Percentiles rank a stretch among this genome's conserved stretches.
Conservation (phyloP, 2,113 vertebrate genomes). For the Gymnocephalus cernua region DNA sequence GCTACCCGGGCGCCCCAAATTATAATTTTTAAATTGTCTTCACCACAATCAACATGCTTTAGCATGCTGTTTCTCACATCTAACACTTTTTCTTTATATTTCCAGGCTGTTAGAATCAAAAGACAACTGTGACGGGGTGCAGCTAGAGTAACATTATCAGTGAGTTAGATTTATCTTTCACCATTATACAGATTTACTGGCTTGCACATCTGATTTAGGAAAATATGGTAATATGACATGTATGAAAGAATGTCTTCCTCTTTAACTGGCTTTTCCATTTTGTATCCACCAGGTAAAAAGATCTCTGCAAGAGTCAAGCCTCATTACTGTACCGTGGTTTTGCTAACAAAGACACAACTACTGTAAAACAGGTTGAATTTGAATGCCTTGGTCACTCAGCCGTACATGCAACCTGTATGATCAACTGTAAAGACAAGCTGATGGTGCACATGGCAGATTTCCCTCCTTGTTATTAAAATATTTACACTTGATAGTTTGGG, state of each 20-base stretch:
- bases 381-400: neutral
- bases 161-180: constrained; percentile 13
- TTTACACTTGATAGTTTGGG: neutral
- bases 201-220: neutral
- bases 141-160: constrained; percentile 67
- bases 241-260: neutral
- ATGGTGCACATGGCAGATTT: neutral
- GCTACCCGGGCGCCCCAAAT: too few species aligned
- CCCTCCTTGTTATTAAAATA: neutral
- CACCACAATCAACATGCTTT: neutral
- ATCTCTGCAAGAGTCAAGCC: constrained; percentile 13
- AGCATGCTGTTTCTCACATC: constrained; percentile 7
- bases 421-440: neutral
- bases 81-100: neutral
- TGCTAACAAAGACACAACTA: neutral
- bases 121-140: constrained; percentile 76
- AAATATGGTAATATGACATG: neutral
- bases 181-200: neutral
- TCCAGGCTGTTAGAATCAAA: constrained; percentile 71
- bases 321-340: neutral
- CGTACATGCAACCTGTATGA: neutral
- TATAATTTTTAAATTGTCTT: neutral
- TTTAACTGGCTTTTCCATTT: neutral
- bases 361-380: neutral
- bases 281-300: constrained; percentile 26